Conservation (phyloP, 2,113 vertebrate species). For the Lagopus muta region DNA sequence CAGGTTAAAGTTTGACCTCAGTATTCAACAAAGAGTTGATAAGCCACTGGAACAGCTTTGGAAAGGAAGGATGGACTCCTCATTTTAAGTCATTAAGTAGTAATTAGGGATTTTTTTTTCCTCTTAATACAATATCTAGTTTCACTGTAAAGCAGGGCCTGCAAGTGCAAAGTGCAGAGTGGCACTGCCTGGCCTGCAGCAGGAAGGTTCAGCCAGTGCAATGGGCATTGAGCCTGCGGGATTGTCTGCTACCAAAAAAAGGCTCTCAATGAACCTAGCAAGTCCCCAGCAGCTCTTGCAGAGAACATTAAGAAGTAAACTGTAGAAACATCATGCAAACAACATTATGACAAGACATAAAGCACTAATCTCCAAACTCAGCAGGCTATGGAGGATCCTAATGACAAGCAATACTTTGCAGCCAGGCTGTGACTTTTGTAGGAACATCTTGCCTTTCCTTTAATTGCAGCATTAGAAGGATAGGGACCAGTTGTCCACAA, state of each 20-base stretch:
- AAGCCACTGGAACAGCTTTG: neutral
- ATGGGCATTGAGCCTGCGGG: neutral
- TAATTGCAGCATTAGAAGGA: neutral
- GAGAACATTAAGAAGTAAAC: neutral
- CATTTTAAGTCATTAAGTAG: neutral
- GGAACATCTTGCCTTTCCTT: neutral
- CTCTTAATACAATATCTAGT: neutral
- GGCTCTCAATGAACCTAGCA: neutral
- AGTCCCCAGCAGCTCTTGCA: neutral
- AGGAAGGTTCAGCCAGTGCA: neutral
- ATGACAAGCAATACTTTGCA: neutral
- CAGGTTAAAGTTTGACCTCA: neutral
- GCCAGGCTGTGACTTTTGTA: neutral
- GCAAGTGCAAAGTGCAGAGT: rapidly evolving
- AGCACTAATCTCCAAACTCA: neutral
- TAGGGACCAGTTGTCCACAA: neutral
- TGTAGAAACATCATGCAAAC: neutral
- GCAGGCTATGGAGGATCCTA: neutral
- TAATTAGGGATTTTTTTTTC: neutral
- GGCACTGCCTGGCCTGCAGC: neutral
- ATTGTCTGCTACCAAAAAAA: neutral
- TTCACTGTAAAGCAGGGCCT: neutral
- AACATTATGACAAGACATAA: neutral
- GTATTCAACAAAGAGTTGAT: neutral
- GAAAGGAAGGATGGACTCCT: neutral